Evolutionary conservation across 64 coral and sea anemone genomes (phyloP), one percentile per base, ranked within the genome.

Genomic region (Actinia equina): DNA sequence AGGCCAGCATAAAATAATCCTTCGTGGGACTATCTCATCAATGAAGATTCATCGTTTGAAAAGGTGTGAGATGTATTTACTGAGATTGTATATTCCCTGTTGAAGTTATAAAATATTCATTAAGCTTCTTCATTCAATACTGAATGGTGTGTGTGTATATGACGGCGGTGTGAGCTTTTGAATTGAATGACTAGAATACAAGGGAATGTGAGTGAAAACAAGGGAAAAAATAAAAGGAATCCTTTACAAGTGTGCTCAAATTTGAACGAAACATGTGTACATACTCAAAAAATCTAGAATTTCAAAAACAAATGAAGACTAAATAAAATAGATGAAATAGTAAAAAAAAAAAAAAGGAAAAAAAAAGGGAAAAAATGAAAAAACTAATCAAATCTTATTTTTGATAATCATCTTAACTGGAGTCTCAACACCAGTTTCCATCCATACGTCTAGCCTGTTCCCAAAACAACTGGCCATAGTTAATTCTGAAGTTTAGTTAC

Each of bases 401-500:
- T 41, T 74, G 69, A 74, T 41, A 74, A 74, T 14, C 26, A 74
- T 74, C 69, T 15, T 37, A 22, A 22, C 62, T 49, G 18, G 62
- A 65, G 62, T 22, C 62, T 22, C 62, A 65, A 65, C 62, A 65
- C 62, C 3, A 22, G 13, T 74, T 37, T 74, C 13, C 23, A 1
- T 3, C 22, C 27, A 74, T 74, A 41, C 69, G 69, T 74, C 69
- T 74, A 26, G 26, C 41, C 26, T 27, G n/a, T 81, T 81, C 49
- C 22, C 42, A 49, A 81, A 81, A 81, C 78, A 81, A 81, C 78
- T 81, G 18, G 19, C 78, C 17, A 52, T 81, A 81, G 69, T 74
- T n/a, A 22, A 81, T 81, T 81, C 78, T 81, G 78, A 52, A 81
- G 78, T 81, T 81, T 44, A 81, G 69, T 74, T 30, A 74, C 69